Conservation (phyloP, 2,888 invertebrate genomes). For the Callosobruchus maculatus region DNA sequence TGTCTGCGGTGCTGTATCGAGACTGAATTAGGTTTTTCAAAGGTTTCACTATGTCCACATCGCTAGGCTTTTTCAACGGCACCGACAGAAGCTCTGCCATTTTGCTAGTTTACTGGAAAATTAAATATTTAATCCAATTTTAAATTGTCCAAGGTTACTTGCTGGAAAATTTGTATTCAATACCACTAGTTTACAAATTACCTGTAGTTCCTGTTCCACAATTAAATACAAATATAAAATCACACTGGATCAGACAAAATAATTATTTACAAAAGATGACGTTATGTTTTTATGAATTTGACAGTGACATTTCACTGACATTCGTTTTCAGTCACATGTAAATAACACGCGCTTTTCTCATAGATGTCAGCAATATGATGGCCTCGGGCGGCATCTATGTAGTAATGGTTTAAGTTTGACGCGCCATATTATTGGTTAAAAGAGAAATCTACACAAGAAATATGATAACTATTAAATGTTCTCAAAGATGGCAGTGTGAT, state of each 20-base stretch:
- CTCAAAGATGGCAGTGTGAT: too few relatives aligned
- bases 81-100: conserved; percentile 78
- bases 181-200: neutral
- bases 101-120: conserved; percentile 25
- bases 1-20: conserved; percentile 73
- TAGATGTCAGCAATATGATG: too few relatives aligned
- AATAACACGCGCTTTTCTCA: too few relatives aligned
- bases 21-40: conserved; percentile 87
- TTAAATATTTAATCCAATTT: neutral
- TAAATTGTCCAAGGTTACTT: neutral
- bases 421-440: too few relatives aligned
- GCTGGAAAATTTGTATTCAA: neutral
- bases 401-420: too few relatives aligned
- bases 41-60: conserved; percentile 91
- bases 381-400: too few relatives aligned
- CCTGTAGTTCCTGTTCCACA: neutral
- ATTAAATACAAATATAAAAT: neutral
- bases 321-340: too few relatives aligned
- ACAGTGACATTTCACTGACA: too few relatives aligned
- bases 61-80: conserved; percentile 91
- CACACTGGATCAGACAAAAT: neutral
- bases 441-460: too few relatives aligned
- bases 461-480: too few relatives aligned
- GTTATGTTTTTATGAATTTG: too few relatives aligned
- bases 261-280: neutral